A percentile compares a stretch with the other conserved stretches of the same genome.
Evolutionary conservation across 2,888 invertebrate species (phyloP).

Genomic region (Xestobium rufovillosum): DNA sequence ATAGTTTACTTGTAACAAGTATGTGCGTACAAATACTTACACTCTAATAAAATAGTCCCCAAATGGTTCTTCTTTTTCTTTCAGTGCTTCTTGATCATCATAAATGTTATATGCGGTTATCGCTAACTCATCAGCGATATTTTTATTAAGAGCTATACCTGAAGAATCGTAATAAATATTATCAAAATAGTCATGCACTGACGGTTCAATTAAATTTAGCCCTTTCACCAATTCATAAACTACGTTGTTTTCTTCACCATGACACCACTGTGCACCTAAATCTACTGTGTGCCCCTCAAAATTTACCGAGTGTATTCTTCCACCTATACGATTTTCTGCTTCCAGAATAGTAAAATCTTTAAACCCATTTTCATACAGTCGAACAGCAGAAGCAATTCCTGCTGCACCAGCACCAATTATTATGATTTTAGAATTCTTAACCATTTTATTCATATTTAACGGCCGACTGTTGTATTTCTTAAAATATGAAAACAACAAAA

Average conservation of each 20-base stretch:
- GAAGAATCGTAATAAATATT: conserved; percentile 32
- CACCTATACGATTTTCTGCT: conserved; percentile 40
- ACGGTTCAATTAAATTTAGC: conserved; percentile 31
- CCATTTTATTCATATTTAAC: too few relatives aligned
- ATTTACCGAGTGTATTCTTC: conserved; percentile 33
- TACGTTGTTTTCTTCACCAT: conserved; percentile 38
- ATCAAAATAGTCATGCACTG: conserved; percentile 39
- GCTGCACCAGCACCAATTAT: conserved; percentile 39
- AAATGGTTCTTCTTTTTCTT: conserved; percentile 27
- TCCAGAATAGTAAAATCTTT: conserved; percentile 44
- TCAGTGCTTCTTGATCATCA: conserved; percentile 27
- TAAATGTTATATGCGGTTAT: conserved; percentile 27
- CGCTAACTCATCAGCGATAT: conserved; percentile 30
- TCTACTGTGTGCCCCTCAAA: conserved; percentile 28
- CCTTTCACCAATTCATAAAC: conserved; percentile 37
- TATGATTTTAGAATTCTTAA: not conserved
- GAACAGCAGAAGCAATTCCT: conserved; percentile 49
- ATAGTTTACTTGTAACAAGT: too few relatives aligned
- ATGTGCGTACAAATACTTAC: too few relatives aligned
- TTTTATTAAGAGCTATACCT: conserved; percentile 30
- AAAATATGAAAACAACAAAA: too few relatives aligned
- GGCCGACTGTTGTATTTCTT: too few relatives aligned
- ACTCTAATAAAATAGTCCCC: conserved; percentile 34
- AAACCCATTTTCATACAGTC: conserved; percentile 44
- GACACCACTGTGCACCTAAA: conserved; percentile 41